Evolutionary conservation across 37 sponge, comb jelly and placozoan species (phyloP).

Genomic region (Agelas oroides): DNA sequence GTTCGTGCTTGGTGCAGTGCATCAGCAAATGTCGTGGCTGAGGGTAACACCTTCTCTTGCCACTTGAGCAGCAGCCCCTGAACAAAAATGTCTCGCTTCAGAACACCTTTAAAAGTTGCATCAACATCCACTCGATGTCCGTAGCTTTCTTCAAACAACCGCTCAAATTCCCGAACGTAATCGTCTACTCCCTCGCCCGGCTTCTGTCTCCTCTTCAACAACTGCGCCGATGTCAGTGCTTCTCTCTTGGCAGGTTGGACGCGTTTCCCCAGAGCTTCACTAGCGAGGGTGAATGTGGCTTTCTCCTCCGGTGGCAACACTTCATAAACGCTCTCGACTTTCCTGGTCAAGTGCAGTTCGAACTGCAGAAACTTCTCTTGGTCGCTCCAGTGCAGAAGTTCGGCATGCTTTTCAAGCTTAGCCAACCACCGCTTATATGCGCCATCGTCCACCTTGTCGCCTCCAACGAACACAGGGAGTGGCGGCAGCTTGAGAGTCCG

Average conservation of each 20-base stretch:
- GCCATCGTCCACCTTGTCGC: slow-evolving; percentile 2
- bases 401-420: slow-evolving; percentile 11
- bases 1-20: slow-evolving; percentile 35
- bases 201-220: slow-evolving; percentile 23
- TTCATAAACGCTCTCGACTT: slow-evolving; percentile 30
- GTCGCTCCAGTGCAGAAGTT: slow-evolving; percentile 23
- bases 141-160: slow-evolving; percentile 43
- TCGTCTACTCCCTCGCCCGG: slow-evolving; percentile 7
- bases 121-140: slow-evolving; percentile 33
- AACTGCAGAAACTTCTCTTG: slow-evolving; percentile 41
- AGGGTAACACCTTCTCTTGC: slow-evolving; percentile 45
- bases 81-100: slow-evolving; percentile 42
- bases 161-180: slow-evolving; percentile 25
- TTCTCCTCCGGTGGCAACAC: slow-evolving; percentile 5
- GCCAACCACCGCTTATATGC: slow-evolving; percentile 1
- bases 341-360: slow-evolving; percentile 31
- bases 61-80: slow-evolving; percentile 41
- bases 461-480: not conserved
- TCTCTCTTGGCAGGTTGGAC: slow-evolving; percentile 24
- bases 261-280: slow-evolving; percentile 10
- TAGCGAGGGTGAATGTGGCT: not conserved
- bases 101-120: not conserved
- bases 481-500: not conserved
- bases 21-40: slow-evolving; percentile 31
- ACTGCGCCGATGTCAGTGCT: slow-evolving; percentile 22